Percentiles rank a stretch among this genome's conserved stretches.
Conservation (phyloP, 1,140 invertebrate genomes). For the Anastatus disparis region DNA sequence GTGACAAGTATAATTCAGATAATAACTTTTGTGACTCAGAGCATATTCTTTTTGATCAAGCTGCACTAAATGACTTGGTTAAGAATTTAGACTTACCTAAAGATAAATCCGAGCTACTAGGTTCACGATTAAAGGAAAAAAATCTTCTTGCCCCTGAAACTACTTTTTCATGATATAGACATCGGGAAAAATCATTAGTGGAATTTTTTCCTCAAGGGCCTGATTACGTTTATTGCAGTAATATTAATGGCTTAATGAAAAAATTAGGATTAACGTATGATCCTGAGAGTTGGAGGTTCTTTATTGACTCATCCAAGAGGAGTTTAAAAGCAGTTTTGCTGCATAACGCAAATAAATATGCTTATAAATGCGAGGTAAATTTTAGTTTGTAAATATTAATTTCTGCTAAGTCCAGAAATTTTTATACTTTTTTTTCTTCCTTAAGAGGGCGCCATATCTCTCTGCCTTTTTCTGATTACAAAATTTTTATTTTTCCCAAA, state of each 20-base stretch:
- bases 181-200: slow-evolving; percentile 1
- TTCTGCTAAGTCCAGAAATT: too few relatives aligned
- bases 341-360: slow-evolving; percentile 43
- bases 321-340: slow-evolving; percentile 44
- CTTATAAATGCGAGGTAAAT: too few relatives aligned
- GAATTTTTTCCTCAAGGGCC: slow-evolving; percentile 5
- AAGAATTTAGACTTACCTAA: not conserved
- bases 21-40: too few relatives aligned
- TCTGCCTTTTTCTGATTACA: too few relatives aligned
- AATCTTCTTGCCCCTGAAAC: not conserved
- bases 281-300: slow-evolving; percentile 43
- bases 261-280: too few relatives aligned
- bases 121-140: not conserved
- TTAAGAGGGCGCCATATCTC: too few relatives aligned
- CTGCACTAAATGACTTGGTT: too few relatives aligned
- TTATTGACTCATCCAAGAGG: slow-evolving; percentile 37
- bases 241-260: slow-evolving; percentile 12
- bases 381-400: too few relatives aligned
- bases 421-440: too few relatives aligned
- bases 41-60: too few relatives aligned
- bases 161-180: not conserved
- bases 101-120: not conserved
- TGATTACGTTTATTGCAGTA: not conserved
- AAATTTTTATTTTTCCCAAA: too few relatives aligned
- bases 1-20: too few relatives aligned